phyloP scores from a whole-genome alignment of 2,797 vertebrate genomes.

The Bovichtus variegatus region DNA sequence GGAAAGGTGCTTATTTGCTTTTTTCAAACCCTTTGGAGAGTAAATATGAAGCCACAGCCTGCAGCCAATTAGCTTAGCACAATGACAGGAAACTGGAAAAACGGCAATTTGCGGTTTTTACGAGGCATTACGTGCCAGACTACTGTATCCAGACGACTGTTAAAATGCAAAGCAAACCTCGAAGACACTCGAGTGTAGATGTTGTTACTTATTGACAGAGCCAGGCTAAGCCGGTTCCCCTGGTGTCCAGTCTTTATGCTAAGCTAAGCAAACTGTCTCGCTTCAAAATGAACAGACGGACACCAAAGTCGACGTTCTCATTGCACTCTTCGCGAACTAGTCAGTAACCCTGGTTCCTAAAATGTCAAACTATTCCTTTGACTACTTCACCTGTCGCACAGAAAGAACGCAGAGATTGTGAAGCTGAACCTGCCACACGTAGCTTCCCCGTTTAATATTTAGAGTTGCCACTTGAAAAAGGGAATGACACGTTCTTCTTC shows the following conservation, averaged over 20 bases:
- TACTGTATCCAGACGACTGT: neutral
- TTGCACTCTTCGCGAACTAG: no score
- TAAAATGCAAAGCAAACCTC: neutral
- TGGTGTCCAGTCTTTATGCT: neutral
- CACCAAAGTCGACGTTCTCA: no score
- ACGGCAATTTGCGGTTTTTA: neutral
- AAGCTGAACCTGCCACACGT: no score
- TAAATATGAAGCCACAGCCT: neutral
- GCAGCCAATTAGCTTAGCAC: slow-evolving; percentile 4
- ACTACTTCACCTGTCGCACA: no score
- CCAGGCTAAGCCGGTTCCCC: neutral
- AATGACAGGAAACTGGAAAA: neutral
- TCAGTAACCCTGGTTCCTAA: no score
- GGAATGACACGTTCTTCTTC: neutral
- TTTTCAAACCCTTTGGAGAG: no score
- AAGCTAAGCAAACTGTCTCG: neutral
- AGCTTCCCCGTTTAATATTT: no score
- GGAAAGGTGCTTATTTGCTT: neutral
- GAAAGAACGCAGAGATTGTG: no score
- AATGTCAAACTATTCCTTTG: no score
- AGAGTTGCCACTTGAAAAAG: no score
- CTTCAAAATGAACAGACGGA: neutral
- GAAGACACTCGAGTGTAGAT: neutral
- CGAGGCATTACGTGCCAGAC: neutral
- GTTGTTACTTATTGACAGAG: neutral